phyloP scores from a whole-genome alignment of 2,888 invertebrate genomes.

The Rhagonycha lutea region DNA sequence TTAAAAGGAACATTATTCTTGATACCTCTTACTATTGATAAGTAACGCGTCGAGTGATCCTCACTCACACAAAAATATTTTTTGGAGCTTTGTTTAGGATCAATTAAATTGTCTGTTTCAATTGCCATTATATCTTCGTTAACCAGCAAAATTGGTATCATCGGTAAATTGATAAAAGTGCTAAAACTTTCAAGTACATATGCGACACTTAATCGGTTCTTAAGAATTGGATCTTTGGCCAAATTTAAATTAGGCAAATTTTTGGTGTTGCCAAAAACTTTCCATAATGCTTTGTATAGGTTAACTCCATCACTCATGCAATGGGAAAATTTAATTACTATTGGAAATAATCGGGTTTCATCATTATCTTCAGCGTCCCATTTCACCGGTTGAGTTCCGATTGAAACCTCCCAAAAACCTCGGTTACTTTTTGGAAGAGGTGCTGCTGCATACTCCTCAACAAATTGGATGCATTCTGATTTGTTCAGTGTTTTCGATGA shows the following conservation, averaged over 20 bases:
- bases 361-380: neutral
- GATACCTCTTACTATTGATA: neutral
- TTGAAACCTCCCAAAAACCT: neutral
- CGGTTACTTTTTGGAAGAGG: neutral
- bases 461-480: neutral
- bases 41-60: neutral
- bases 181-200: neutral
- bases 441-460: neutral
- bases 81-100: neutral
- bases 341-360: neutral
- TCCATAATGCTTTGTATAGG: neutral
- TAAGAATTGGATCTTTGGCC: neutral
- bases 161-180: neutral
- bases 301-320: neutral
- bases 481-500: neutral
- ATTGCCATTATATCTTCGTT: neutral
- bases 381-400: neutral
- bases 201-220: neutral
- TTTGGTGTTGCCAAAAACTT: neutral
- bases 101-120: neutral
- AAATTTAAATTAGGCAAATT: neutral
- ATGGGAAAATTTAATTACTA: neutral
- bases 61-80: neutral
- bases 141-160: neutral
- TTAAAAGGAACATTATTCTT: neutral